These are phyloP conservation scores for Contarinia nasturtii DNA, from an alignment of 1,140 invertebrate genomes.

Conservation along the genomic window DNA sequence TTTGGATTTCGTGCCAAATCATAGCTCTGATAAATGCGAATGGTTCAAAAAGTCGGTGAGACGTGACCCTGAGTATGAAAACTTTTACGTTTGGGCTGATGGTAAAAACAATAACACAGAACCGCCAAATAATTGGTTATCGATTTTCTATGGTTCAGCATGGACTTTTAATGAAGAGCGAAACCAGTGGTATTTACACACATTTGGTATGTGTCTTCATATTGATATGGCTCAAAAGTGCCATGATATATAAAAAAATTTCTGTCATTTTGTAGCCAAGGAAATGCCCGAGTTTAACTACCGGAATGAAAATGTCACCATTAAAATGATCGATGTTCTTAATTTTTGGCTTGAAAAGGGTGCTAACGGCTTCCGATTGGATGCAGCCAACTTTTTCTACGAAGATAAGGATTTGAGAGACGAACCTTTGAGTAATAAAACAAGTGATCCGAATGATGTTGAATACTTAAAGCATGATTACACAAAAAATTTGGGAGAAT, in stretches of 20 bases:
- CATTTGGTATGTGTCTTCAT: too few species aligned
- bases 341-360: slow-evolving; percentile 49
- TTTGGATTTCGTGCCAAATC: slow-evolving; percentile 73
- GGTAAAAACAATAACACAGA: slow-evolving; percentile 29
- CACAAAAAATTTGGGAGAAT: slow-evolving; percentile 35
- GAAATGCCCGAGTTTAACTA: too few species aligned
- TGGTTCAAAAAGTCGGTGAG: slow-evolving; percentile 55
- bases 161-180: slow-evolving; percentile 44
- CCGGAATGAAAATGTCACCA: slow-evolving; percentile 30
- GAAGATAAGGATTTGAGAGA: slow-evolving; percentile 32
- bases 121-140: slow-evolving; percentile 68
- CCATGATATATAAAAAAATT: too few species aligned
- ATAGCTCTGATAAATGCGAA: slow-evolving; percentile 54
- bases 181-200: too few species aligned
- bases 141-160: slow-evolving; percentile 33
- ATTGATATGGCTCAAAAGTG: too few species aligned
- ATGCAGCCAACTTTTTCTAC: slow-evolving; percentile 29
- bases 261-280: too few species aligned
- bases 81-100: slow-evolving; percentile 64
- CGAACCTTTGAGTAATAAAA: slow-evolving; percentile 29
- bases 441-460: slow-evolving; percentile 27
- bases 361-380: slow-evolving; percentile 50
- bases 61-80: slow-evolving; percentile 34
- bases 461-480: slow-evolving; percentile 39
- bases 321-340: slow-evolving; percentile 30